phyloP scores from a whole-genome alignment of 2,113 vertebrate genomes.

The Potamarius usumacintae region DNA sequence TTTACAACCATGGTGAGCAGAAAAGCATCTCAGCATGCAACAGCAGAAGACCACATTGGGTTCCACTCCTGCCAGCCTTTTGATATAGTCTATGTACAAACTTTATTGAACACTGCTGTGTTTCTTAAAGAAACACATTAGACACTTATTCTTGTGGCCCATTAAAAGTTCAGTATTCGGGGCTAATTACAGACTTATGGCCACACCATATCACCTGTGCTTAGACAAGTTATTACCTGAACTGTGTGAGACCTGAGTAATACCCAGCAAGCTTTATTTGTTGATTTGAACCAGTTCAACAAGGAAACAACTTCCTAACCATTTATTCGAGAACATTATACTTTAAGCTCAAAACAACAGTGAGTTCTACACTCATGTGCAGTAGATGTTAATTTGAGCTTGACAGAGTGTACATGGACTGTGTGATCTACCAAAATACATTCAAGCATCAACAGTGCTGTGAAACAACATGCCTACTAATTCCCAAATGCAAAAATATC shows the following conservation, averaged over 20 bases:
- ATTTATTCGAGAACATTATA: constrained; percentile 50
- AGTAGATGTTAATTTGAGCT: constrained; percentile 38
- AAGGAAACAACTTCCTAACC: constrained; percentile 28
- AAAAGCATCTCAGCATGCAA: too few relatives aligned
- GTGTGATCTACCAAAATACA: constrained; percentile 47
- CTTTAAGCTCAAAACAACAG: constrained; percentile 27
- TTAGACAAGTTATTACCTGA: constrained; percentile 38
- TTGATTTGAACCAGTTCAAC: constrained; percentile 40
- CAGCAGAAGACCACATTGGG: too few relatives aligned
- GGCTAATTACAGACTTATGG: background rate
- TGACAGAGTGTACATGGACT: constrained; percentile 23
- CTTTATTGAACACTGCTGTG: background rate
- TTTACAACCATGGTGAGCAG: too few relatives aligned
- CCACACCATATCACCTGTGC: background rate
- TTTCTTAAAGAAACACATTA: background rate
- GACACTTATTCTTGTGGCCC: background rate
- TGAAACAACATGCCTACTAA: constrained; percentile 12
- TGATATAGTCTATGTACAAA: too few relatives aligned
- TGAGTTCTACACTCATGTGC: constrained; percentile 44
- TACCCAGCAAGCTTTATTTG: constrained; percentile 42
- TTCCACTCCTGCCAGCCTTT: too few relatives aligned
- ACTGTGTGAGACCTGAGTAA: constrained; percentile 42
- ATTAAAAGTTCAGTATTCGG: background rate
- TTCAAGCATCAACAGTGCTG: background rate
- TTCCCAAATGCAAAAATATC: background rate